Evolutionary conservation across 2,888 invertebrate genomes (phyloP).

Genomic region (Lepas anatifera): DNA sequence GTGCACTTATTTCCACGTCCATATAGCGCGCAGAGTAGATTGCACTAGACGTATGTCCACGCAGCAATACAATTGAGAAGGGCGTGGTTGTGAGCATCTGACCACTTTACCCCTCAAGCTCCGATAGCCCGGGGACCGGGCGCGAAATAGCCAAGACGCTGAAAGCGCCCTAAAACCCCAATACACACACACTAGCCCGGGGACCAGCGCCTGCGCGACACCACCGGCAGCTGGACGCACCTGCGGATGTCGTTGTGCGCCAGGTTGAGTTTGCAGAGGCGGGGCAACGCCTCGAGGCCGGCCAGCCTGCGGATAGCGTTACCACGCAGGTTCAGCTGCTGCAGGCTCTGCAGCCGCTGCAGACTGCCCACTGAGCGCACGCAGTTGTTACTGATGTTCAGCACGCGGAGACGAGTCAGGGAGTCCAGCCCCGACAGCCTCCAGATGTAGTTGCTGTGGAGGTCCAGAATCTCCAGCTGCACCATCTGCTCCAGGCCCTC

Average conservation of each 20-base stretch:
- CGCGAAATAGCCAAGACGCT: too few relatives aligned
- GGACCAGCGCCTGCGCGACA: too few relatives aligned
- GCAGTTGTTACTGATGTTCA: slow-evolving; percentile 87
- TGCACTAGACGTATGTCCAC: too few relatives aligned
- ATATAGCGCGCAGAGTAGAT: too few relatives aligned
- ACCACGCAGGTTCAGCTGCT: slow-evolving; percentile 76
- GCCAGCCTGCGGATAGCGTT: slow-evolving; percentile 64
- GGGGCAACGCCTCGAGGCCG: slow-evolving; percentile 64
- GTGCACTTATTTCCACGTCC: too few relatives aligned
- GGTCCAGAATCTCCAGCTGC: slow-evolving; percentile 77
- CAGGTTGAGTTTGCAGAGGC: slow-evolving; percentile 63
- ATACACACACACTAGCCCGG: too few relatives aligned
- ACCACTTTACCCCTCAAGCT: too few relatives aligned
- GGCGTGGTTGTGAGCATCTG: too few relatives aligned
- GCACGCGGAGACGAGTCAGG: slow-evolving; percentile 66
- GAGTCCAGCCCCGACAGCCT: slow-evolving; percentile 52
- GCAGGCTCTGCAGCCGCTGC: slow-evolving; percentile 58
- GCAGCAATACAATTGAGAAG: too few relatives aligned
- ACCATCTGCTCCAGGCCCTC: slow-evolving; percentile 57
- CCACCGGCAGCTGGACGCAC: slow-evolving; percentile 38
- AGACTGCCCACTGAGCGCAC: slow-evolving; percentile 62
- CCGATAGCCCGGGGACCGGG: too few relatives aligned
- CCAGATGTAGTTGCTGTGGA: slow-evolving; percentile 80
- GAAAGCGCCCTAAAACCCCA: too few relatives aligned
- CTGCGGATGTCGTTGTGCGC: slow-evolving; percentile 64